Conservation (phyloP, 2,797 vertebrate genomes). For the Microctenopoma steveboyesi region DNA sequence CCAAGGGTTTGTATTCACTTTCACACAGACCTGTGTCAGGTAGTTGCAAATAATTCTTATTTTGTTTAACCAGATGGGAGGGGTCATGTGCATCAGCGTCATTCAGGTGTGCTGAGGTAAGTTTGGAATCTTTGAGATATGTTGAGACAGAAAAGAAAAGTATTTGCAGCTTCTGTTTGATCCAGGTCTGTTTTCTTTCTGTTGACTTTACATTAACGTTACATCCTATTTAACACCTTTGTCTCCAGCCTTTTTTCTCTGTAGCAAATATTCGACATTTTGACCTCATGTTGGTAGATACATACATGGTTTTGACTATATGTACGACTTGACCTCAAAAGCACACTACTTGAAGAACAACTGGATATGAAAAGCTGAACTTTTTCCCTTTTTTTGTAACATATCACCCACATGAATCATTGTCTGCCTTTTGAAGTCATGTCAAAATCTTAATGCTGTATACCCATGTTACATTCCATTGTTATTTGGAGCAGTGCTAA, state of each 20-base stretch:
- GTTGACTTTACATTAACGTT: constrained; percentile 42
- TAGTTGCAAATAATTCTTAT: constrained; percentile 50
- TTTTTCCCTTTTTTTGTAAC: constrained; percentile 57
- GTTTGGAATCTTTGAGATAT: constrained; percentile 14
- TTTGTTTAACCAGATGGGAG: constrained; percentile 4
- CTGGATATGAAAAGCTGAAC: constrained; percentile 49
- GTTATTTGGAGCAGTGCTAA: constrained; percentile 70
- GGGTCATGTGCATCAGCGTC: background rate
- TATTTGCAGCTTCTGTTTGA: constrained; percentile 65
- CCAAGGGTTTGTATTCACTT: constrained; percentile 55
- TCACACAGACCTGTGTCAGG: constrained; percentile 61
- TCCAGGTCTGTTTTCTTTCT: constrained; percentile 58
- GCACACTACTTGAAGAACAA: constrained; percentile 74
- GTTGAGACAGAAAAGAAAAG: constrained; percentile 5
- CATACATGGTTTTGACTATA: constrained; percentile 66
- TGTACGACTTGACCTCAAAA: constrained; percentile 75
- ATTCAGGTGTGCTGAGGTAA: constrained; percentile 21
- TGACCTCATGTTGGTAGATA: constrained; percentile 71
- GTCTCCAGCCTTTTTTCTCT: constrained; percentile 68
- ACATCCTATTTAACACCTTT: constrained; percentile 54
- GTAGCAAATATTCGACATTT: constrained; percentile 74
- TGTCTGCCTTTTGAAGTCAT: constrained; percentile 75
- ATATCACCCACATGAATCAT: constrained; percentile 76
- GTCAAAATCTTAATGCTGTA: constrained; percentile 72
- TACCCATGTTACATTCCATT: constrained; percentile 75